A percentile compares a stretch with the other conserved stretches of the same genome.
Evolutionary conservation across 2,797 vertebrate species (phyloP).

Genomic region (Acanthurus tractus): DNA sequence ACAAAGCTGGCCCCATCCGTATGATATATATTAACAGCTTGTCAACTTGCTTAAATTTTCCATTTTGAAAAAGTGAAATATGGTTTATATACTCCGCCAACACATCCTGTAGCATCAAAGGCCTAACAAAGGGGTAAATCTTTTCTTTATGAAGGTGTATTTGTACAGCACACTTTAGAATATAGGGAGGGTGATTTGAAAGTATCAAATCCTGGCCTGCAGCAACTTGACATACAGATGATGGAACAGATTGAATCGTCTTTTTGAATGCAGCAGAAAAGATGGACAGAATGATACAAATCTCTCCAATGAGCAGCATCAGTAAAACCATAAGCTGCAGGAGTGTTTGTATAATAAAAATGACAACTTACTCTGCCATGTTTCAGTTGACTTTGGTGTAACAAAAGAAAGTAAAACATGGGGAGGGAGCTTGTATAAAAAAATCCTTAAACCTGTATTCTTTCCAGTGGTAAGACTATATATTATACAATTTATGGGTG

Average conservation of each 20-base stretch:
- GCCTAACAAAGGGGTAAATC: slow-evolving; percentile 12
- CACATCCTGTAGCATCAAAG: neutral
- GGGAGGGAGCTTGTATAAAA: too few relatives aligned
- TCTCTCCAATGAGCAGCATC: slow-evolving; percentile 15
- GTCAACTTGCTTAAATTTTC: slow-evolving; percentile 31
- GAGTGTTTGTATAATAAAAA: slow-evolving; percentile 15
- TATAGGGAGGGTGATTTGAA: slow-evolving; percentile 15
- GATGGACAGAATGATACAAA: neutral
- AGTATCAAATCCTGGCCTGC: slow-evolving; percentile 29
- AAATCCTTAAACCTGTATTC: too few relatives aligned
- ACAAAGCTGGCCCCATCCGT: slow-evolving; percentile 21
- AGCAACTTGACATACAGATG: slow-evolving; percentile 13
- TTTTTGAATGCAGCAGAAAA: neutral
- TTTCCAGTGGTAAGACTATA: too few relatives aligned
- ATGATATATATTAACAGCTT: slow-evolving; percentile 34
- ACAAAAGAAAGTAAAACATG: too few relatives aligned
- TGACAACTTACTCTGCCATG: slow-evolving; percentile 8
- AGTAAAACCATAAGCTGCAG: slow-evolving; percentile 24
- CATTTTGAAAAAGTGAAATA: slow-evolving; percentile 25
- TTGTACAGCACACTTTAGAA: neutral
- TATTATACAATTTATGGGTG: neutral
- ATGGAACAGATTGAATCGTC: slow-evolving; percentile 11
- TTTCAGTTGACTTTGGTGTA: neutral
- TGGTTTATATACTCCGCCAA: neutral
- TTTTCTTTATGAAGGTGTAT: slow-evolving; percentile 10